Conservation (phyloP, 2,797 vertebrate species). For the Darevskia nairensis region DNA sequence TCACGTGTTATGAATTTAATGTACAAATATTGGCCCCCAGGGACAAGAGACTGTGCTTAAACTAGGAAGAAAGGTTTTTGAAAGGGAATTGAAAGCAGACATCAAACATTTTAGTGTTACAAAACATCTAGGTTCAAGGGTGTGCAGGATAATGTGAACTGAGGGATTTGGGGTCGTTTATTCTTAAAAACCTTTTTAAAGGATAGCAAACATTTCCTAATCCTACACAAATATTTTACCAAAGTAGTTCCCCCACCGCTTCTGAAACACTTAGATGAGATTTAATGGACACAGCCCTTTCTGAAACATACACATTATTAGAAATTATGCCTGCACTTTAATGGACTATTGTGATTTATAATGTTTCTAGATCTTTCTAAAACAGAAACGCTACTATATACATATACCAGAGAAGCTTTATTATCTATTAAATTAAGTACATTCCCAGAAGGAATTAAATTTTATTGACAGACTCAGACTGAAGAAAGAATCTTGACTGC, state of each 20-base stretch:
- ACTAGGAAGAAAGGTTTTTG: not conserved
- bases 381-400: not conserved
- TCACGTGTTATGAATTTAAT: not conserved
- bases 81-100: not conserved
- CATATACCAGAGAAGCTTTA: not conserved
- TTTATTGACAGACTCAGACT: conserved; percentile 46
- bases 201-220: not conserved
- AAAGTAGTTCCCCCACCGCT: not conserved
- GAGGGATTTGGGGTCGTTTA: not conserved
- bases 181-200: not conserved
- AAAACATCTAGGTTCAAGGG: not conserved
- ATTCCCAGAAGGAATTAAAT: conserved; percentile 46
- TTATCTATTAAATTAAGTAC: conserved; percentile 14
- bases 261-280: not conserved
- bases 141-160: not conserved
- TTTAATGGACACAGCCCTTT: not conserved
- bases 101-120: not conserved
- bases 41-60: not conserved
- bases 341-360: not conserved
- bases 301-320: not conserved
- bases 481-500: conserved; percentile 12
- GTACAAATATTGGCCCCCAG: not conserved
- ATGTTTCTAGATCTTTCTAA: not conserved
- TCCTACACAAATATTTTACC: conserved; percentile 6
- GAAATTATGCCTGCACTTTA: not conserved